These are phyloP conservation scores for Kryphioiulus occultus DNA, from an alignment of 2,888 invertebrate genomes.

Conservation along the genomic window DNA sequence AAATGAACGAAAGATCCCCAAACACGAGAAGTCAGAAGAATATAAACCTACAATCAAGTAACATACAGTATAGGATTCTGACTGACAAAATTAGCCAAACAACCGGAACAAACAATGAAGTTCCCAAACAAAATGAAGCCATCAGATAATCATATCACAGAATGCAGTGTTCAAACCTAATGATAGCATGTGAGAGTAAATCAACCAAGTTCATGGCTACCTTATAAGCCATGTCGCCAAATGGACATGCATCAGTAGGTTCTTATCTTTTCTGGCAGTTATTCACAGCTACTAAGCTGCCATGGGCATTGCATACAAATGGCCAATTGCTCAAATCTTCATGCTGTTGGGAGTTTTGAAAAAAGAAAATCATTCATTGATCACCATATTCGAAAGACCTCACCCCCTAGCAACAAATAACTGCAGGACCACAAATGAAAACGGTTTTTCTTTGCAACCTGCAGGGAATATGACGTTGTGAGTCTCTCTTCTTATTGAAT, in stretches of 20 bases:
- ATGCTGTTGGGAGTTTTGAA: too few species aligned
- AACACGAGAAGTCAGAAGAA: neutral
- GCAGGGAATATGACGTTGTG: too few species aligned
- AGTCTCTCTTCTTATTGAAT: too few species aligned
- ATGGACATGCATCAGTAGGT: neutral
- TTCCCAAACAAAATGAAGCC: neutral
- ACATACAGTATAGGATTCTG: neutral
- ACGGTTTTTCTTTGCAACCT: too few species aligned
- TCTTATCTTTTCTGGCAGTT: too few species aligned
- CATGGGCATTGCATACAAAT: too few species aligned
- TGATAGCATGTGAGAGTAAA: neutral
- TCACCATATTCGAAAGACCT: too few species aligned
- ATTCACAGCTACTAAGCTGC: too few species aligned
- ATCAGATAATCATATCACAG: neutral
- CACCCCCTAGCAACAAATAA: too few species aligned
- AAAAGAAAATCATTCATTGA: too few species aligned
- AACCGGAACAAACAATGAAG: neutral
- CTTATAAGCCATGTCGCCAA: neutral
- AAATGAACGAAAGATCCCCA: neutral
- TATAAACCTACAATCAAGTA: neutral
- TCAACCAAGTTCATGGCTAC: neutral
- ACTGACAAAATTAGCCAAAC: neutral
- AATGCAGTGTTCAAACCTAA: neutral
- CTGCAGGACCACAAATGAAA: too few species aligned
- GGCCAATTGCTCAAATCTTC: too few species aligned